Base-by-base conservation (phyloP, 2,797 vertebrate genomes). In the Taeniopygia guttata region DNA sequence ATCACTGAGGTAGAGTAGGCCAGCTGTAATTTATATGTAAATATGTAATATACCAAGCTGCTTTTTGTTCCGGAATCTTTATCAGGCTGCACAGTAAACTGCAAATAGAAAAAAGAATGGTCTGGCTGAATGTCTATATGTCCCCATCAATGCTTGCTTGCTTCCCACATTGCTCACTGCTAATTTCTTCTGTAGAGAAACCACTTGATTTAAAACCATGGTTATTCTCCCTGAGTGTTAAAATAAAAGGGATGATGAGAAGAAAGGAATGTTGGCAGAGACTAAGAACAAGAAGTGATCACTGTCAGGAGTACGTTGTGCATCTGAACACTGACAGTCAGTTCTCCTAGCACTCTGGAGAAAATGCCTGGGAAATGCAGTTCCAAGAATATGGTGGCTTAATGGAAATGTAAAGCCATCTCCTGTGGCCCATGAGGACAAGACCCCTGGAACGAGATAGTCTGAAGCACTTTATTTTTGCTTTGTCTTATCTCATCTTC, bases 381-480 rank as follows among this genome's bases (percentile, higher is more conserved):
- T 90, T 78, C 62, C 45, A 78, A 74, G 67, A 84, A 93, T 60
- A 43, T 3, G 4, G 74, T 79, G 64, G 38, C 72, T 79, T 78
- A 90, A 87, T 93, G 69, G 74, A 91, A 94, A 93, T 67, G 74
- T 59, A 91, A 86, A 88, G 36, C 45, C 29, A 62, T 86, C 56
- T 79, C 79, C 69, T 62, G 82, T 69, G 76, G 77, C 67, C 76
- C 51, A 11, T 46, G 42, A 92, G 42, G 83, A 92, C 3, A 29
- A 88, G 29, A 6, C 36, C 40, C 26, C 46, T 46, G 66, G 54
- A 90, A 87, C 45, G 9, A 95, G 60, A 58, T 49, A 49, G 27
- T 48, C 76, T 64, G 40, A 67, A 92, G 56, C 74, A 59, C 67
- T 89, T 93, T 55, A 82, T 79, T 93, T 94, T 92, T 42, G 29